Conservation (phyloP, 2,888 invertebrate genomes). For the Rotaria magnacalcarata region DNA sequence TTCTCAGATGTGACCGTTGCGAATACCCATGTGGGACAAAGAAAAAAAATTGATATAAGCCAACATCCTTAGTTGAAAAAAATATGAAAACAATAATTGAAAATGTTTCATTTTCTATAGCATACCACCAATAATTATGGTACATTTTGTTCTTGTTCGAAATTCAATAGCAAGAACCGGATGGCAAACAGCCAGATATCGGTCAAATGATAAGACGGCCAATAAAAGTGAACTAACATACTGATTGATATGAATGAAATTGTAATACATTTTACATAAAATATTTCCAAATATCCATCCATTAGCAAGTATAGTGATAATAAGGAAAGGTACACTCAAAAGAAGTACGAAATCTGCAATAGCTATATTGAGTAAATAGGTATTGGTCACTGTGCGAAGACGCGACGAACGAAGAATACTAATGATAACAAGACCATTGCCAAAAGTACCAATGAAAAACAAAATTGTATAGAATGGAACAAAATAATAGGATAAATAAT, state of each 20-base stretch:
- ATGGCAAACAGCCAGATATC: conserved; percentile 34
- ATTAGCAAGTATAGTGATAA: neutral
- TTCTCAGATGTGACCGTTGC: neutral
- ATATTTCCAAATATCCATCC: conserved; percentile 37
- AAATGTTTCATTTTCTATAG: too few species aligned
- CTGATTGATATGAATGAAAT: conserved; percentile 29
- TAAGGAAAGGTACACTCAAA: conserved; percentile 4
- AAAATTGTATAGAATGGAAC: neutral
- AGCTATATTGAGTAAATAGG: conserved; percentile 3
- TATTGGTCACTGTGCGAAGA: conserved; percentile 17
- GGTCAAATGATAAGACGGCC: neutral
- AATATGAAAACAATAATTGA: neutral
- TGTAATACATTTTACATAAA: conserved; percentile 37
- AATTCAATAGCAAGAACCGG: conserved; percentile 11
- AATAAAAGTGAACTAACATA: conserved; percentile 4
- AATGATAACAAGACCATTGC: conserved; percentile 6
- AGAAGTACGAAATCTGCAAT: conserved; percentile 6
- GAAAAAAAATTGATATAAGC: neutral
- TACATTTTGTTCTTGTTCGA: neutral
- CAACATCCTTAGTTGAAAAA: neutral
- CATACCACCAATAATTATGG: neutral
- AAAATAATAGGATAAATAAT: neutral
- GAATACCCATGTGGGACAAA: conserved; percentile 4
- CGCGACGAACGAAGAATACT: conserved; percentile 25
- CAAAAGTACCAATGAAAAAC: neutral